Evolutionary conservation across 2,797 vertebrate genomes (phyloP), one percentile per base, ranked within the genome.

Genomic region (Clarias fuscus): DNA sequence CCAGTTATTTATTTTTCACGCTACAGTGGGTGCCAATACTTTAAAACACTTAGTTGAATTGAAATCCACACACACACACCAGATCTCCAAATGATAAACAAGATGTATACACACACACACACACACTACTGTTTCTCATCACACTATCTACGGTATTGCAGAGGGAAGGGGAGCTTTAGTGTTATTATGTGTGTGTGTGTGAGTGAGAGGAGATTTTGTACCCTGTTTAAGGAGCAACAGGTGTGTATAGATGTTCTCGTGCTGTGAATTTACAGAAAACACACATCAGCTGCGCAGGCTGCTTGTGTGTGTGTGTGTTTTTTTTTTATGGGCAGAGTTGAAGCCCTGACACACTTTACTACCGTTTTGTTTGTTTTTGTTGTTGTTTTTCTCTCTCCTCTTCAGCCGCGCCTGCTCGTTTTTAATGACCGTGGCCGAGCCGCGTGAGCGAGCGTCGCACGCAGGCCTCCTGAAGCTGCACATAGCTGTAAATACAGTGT

Each of bases 1-100:
- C 8, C 93, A 92, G 92, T 93, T 94, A 93, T 92, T 92, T 92
- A 89, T 48, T 93, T 95, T 93, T 91, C 91, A 82, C 20, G 92
- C 90, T 92, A 91, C 27, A 75, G 90, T 90, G 90, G 92, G 91
- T 94, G 94, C 90, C 93, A 88, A 93, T 90, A 93, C 86, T 18
- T 91, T 73, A 71, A 73, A 71, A 59, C 43, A 1, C 14, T n/a
- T 3, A 18, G 22, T 22, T 48, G 48, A 58, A 83, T 37, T 37
- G 37, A 37, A 37, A 37, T 30, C 1, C 30, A 30, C 30, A 30
- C 30, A 30, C 48, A 68, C 72, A 82, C 70, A 59, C 62, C 85
- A 48, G 83, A 80, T 81, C 59, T 68, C 43, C 43, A 76, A 11
- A 61, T 59, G 67, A 70, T 37, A n/a, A 64, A 13, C n/a, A 40